Base-by-base conservation (phyloP, 1,140 invertebrate genomes). In the Trichoplusia ni region DNA sequence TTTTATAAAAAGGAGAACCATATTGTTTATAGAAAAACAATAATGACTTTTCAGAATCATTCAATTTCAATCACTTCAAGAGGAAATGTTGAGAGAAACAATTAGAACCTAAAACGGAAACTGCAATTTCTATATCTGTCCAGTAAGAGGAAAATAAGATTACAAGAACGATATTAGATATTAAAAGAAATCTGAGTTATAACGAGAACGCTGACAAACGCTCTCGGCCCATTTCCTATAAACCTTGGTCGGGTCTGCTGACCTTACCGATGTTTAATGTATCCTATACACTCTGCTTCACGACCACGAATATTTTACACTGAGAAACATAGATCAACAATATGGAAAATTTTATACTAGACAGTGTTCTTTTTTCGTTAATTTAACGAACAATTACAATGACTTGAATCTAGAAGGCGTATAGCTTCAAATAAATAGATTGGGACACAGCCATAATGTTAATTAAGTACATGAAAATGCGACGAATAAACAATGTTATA, bases 231-330 rank as follows among this genome's bases (percentile, higher is more conserved):
- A 37, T 68, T 71, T 71, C 61, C 56, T 64, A 71, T 58, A 65
- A 67, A 70, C 71, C 71, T 73, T 73, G 71, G 64, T 69, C 54
- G 46, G 53, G 64, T 63, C 40, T 69, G 67, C 42, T 51, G 67
- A 70, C 71, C 71, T 70, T 65, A 70, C 35, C 9, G 31, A 42
- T 53, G 27, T 65, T 65, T 62, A 71, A 67, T 35, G 33, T 35
- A 56, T 40, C 40, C 58, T 62, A 66, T 64, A n/a, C 25, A 58
- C 37, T 60, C 19, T 19, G 46, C 42, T 64, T 67, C 51, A 71
- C 27, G 18, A 23, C 63, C 40, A 40, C 3, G 37, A 54, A 44
- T 61, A 47, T 44, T 47, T 37, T n/a, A n/a, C n/a, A n/a, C n/a
- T 13, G 19, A 27, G 37, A 47, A 44, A 47, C 27, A 65, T 14